These are phyloP conservation scores for Drosophila yakuba DNA, from an alignment of 1,140 invertebrate species.

Conservation along the genomic window DNA sequence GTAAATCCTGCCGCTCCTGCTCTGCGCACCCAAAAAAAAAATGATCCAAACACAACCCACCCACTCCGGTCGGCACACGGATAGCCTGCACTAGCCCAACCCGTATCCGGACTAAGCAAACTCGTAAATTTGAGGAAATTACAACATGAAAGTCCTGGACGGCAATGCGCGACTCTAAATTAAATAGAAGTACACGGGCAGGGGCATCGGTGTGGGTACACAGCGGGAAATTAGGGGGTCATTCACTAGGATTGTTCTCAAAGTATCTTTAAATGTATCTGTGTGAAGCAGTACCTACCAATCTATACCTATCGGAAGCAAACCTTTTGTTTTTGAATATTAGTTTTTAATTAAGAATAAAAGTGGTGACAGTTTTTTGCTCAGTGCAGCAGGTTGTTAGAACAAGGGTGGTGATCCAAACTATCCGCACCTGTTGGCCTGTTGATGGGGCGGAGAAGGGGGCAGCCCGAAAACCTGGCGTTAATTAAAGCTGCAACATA, in stretches of 20 bases:
- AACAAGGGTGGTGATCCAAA: conserved; percentile 43
- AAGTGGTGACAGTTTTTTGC: background rate
- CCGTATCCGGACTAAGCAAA: conserved; percentile 59
- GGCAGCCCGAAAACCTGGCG: conserved; percentile 69
- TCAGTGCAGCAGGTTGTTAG: conserved; percentile 5
- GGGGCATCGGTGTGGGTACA: conserved; percentile 16
- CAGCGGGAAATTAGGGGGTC: background rate
- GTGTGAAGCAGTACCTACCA: too few species aligned
- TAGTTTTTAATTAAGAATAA: too few species aligned
- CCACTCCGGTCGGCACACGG: background rate
- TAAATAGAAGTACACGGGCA: conserved; percentile 68
- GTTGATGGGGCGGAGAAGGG: background rate
- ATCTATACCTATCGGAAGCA: too few species aligned
- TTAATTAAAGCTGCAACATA: conserved; percentile 78
- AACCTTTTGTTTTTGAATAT: too few species aligned
- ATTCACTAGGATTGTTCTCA: too few species aligned
- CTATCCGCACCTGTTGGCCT: conserved; percentile 72
- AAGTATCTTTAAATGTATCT: too few species aligned
- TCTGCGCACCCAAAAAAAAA: conserved; percentile 2
- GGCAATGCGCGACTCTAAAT: conserved; percentile 69
- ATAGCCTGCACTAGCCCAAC: conserved; percentile 20
- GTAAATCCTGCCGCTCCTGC: conserved; percentile 66
- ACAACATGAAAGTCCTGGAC: conserved; percentile 72
- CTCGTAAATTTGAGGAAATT: conserved; percentile 80
- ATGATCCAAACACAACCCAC: conserved; percentile 11